phyloP scores from a whole-genome alignment of 1,140 invertebrate species.

The Ylistrum balloti region DNA sequence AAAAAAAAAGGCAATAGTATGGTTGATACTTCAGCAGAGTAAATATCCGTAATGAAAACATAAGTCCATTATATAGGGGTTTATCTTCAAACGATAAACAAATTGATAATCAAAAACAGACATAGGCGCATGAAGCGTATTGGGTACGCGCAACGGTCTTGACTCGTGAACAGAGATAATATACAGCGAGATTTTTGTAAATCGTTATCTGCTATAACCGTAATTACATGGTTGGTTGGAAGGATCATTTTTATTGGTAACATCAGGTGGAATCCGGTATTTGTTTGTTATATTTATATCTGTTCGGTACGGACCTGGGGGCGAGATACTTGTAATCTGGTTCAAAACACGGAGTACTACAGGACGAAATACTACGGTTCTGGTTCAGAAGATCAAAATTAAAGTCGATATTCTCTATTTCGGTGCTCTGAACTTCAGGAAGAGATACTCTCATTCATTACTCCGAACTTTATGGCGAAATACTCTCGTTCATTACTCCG shows the following conservation, averaged over 20 bases:
- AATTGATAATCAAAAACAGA: constrained; percentile 28
- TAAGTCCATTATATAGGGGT: neutral
- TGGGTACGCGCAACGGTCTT: neutral
- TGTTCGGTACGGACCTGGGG: too few species aligned
- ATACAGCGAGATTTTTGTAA: neutral
- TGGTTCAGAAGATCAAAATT: too few species aligned
- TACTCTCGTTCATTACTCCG: too few species aligned
- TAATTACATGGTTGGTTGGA: neutral
- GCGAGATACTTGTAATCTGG: too few species aligned
- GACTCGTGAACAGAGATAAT: neutral
- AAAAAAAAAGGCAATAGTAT: neutral
- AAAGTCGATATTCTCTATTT: too few species aligned
- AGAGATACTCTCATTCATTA: too few species aligned
- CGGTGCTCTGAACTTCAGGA: too few species aligned
- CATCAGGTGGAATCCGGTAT: constrained; percentile 15
- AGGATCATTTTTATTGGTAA: neutral
- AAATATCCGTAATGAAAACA: neutral
- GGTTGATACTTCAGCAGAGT: neutral
- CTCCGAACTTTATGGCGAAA: too few species aligned
- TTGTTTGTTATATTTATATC: too few species aligned
- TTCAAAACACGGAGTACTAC: too few species aligned
- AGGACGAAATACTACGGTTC: too few species aligned
- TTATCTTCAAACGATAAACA: neutral
- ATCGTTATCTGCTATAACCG: neutral
- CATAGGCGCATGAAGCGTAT: neutral